A percentile compares a stretch with the other conserved stretches of the same genome.
phyloP scores from a whole-genome alignment of 2,888 invertebrate species.

The Laothoe populi region DNA sequence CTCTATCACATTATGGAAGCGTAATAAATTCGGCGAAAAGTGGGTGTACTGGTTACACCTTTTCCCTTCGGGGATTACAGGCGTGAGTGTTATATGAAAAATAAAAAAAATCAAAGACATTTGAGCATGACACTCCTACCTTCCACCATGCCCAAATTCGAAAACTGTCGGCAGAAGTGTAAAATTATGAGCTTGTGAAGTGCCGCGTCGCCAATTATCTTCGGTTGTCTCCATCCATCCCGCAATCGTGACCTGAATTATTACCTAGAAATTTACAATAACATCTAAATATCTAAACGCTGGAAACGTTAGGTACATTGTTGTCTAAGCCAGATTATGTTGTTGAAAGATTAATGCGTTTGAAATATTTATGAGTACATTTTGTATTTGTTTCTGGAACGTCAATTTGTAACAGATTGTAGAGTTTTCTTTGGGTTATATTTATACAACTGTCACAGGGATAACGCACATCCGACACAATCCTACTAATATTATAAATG shows the following conservation, averaged over 20 bases:
- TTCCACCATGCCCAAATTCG: conserved; percentile 13
- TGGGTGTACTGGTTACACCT: too few species aligned
- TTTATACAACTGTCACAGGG: too few species aligned
- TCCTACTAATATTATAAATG: too few species aligned
- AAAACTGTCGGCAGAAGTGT: conserved; percentile 34
- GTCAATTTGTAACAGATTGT: too few species aligned
- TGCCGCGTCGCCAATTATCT: conserved; percentile 46
- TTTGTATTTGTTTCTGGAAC: too few species aligned
- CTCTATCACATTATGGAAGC: too few species aligned
- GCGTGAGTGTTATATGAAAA: not conserved
- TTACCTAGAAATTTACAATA: conserved; percentile 19
- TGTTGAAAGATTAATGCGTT: not conserved
- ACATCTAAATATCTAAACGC: conserved; percentile 6
- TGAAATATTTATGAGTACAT: not conserved
- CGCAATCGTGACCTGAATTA: conserved; percentile 28
- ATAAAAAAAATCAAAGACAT: not conserved
- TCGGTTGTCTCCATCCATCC: conserved; percentile 38
- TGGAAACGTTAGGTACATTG: not conserved
- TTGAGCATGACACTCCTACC: not conserved
- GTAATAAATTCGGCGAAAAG: too few species aligned
- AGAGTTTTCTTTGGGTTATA: not conserved
- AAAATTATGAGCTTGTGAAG: conserved; percentile 48
- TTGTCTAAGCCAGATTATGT: not conserved
- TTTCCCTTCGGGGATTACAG: too few species aligned
- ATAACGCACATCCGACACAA: too few species aligned